Conservation (phyloP, 1,140 invertebrate genomes). For the Drosophila nigromelanica region DNA sequence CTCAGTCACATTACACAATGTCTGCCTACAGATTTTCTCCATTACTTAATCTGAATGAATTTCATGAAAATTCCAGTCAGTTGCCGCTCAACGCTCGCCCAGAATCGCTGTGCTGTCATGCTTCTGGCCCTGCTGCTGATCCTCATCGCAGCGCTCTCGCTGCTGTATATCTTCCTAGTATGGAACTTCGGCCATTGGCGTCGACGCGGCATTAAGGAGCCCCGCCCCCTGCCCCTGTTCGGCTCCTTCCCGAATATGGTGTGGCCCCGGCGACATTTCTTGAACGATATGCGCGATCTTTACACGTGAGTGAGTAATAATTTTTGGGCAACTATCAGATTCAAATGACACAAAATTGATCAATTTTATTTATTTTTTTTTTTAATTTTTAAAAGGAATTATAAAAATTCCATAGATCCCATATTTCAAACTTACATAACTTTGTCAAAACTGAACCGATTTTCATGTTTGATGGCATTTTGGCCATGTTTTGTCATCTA, state of each 20-base stretch:
- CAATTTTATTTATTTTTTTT: neutral
- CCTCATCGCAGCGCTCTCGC: slow-evolving; percentile 2
- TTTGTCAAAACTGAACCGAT: too few species aligned
- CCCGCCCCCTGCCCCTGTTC: slow-evolving; percentile 61
- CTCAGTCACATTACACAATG: slow-evolving; percentile 1
- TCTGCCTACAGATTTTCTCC: neutral
- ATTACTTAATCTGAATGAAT: neutral
- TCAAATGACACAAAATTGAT: too few species aligned
- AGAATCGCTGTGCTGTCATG: slow-evolving; percentile 32
- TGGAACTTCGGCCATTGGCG: slow-evolving; percentile 83
- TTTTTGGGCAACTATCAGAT: neutral
- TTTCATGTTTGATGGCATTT: too few species aligned
- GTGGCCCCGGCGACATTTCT: slow-evolving; percentile 62
- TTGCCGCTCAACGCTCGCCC: slow-evolving; percentile 11
- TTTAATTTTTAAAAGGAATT: neutral
- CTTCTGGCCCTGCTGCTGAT: slow-evolving; percentile 38
- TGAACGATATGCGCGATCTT: slow-evolving; percentile 71
- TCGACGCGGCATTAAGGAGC: slow-evolving; percentile 65
- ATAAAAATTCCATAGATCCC: too few species aligned
- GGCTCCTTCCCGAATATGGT: slow-evolving; percentile 85
- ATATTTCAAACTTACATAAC: too few species aligned
- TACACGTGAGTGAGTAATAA: slow-evolving; percentile 59
- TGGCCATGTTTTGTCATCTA: too few species aligned
- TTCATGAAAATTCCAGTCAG: slow-evolving; percentile 9
- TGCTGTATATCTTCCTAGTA: slow-evolving; percentile 76